Conservation (phyloP, 2,113 vertebrate species). For the Pygoscelis antarcticus region DNA sequence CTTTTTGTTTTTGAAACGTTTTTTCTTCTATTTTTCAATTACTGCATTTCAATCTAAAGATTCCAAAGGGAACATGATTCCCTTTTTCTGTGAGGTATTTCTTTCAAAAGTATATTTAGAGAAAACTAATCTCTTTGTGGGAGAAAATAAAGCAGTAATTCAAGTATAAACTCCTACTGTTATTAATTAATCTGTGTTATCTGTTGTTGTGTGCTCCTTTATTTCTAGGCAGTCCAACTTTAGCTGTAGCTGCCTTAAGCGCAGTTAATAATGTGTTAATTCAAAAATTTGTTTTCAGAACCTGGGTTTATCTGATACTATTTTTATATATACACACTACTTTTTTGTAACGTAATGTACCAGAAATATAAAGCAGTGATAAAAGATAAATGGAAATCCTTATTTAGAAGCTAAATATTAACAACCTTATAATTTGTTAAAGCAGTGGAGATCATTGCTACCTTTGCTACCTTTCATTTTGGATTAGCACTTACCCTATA, state of each 20-base stretch:
- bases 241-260: not conserved
- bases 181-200: not conserved
- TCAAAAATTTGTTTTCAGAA: not conserved
- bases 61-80: not conserved
- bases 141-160: not conserved
- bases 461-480: not conserved
- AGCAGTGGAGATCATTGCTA: not conserved
- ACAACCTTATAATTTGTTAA: not conserved
- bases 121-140: not conserved
- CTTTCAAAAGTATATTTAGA: not conserved
- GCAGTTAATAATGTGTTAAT: not conserved
- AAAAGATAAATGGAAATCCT: not conserved
- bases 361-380: not conserved
- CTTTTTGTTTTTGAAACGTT: not conserved
- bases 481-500: not conserved
- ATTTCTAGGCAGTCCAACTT: not conserved
- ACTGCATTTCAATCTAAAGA: not conserved
- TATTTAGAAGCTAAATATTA: not conserved
- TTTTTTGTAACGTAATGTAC: not conserved
- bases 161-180: not conserved
- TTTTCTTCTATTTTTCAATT: not conserved
- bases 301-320: not conserved
- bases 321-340: accelerated
- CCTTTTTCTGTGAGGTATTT: not conserved
- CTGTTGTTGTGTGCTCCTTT: not conserved